Percentiles rank a stretch among this genome's conserved stretches.
Evolutionary conservation across 2,113 vertebrate species (phyloP).

Genomic region (Mystacornis crossleyi): DNA sequence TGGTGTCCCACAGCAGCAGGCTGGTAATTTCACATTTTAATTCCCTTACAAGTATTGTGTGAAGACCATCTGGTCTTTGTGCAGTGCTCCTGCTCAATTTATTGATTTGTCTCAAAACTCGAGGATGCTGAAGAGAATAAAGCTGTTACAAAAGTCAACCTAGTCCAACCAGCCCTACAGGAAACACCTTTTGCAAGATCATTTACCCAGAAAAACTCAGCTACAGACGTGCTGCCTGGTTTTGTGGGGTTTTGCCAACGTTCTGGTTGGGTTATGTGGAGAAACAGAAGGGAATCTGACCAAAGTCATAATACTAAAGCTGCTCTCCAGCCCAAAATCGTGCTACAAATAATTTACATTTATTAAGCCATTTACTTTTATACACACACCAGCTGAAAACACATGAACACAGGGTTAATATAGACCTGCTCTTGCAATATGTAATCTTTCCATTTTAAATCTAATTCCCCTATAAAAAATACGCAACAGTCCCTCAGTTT

Average conservation of each 20-base stretch:
- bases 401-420: accelerated
- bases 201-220: conserved; percentile 13
- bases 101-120: background rate
- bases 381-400: background rate
- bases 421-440: background rate
- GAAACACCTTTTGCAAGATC: conserved; percentile 3
- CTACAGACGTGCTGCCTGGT: background rate
- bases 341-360: background rate
- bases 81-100: conserved; percentile 2
- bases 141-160: background rate
- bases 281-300: background rate
- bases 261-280: background rate
- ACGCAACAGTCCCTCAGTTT: background rate
- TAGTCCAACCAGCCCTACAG: background rate
- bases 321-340: background rate
- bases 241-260: background rate
- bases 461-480: background rate
- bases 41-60: background rate
- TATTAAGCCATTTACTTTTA: background rate
- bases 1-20: background rate
- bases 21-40: conserved; percentile 14
- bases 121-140: background rate
- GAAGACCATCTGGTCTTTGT: conserved; percentile 31
- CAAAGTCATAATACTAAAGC: background rate
- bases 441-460: background rate